phyloP scores from a whole-genome alignment of 2,113 vertebrate species.

The Hyperopisus bebe region DNA sequence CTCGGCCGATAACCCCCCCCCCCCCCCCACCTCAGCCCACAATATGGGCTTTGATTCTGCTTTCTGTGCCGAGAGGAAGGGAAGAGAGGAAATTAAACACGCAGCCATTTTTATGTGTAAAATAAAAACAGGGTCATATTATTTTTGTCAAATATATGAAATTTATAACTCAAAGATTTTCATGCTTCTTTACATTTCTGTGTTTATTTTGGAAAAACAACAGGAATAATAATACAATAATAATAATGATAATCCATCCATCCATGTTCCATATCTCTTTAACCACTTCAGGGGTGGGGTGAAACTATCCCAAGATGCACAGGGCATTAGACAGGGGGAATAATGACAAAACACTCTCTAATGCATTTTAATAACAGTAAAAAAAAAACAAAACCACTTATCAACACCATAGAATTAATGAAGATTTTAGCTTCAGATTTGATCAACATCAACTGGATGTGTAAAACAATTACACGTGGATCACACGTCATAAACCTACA shows the following conservation, averaged over 20 bases:
- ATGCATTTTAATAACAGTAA: not conserved
- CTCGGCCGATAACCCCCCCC: not conserved
- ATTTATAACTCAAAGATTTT: not conserved
- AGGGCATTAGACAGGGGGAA: not conserved
- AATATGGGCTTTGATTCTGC: not conserved
- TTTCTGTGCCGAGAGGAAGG: not conserved
- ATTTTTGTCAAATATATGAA: not conserved
- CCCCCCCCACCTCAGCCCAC: not conserved
- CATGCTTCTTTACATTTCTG: not conserved
- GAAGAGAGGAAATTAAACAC: slow-evolving; percentile 8
- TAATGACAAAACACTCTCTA: not conserved
- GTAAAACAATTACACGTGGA: not conserved
- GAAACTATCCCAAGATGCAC: not conserved
- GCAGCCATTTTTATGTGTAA: not conserved
- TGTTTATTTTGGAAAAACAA: not conserved
- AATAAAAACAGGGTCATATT: not conserved
- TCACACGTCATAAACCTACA: not conserved
- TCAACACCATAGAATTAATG: not conserved
- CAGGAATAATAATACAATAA: not conserved
- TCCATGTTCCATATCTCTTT: not conserved
- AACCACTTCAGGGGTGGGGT: not conserved
- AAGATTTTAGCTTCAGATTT: not conserved
- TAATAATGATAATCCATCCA: not conserved
- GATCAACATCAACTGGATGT: not conserved
- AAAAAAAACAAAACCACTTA: not conserved